Conservation (phyloP, 2,888 invertebrate genomes). For the Arenicola marina region DNA sequence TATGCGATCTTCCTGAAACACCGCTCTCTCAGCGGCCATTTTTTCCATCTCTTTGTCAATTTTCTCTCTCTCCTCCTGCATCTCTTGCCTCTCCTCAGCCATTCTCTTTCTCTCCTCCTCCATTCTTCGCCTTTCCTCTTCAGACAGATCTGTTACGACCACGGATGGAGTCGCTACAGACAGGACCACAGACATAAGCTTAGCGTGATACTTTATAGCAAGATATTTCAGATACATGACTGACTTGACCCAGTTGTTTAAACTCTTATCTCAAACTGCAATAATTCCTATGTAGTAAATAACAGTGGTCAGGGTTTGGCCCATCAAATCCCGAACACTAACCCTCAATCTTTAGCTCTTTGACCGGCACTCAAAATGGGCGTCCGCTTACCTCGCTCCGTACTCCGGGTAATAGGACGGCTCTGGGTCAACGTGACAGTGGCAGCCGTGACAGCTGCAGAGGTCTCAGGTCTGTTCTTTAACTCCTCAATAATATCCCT, state of each 20-base stretch:
- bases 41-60: conserved; percentile 17
- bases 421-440: too few species aligned
- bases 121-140: conserved; percentile 21
- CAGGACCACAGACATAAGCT: conserved; percentile 7
- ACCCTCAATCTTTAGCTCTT: too few species aligned
- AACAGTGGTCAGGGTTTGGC: too few species aligned
- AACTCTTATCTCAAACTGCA: too few species aligned
- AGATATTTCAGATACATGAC: too few species aligned
- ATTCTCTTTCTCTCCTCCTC: conserved; percentile 22
- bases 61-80: conserved; percentile 21
- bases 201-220: too few species aligned
- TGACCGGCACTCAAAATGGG: too few species aligned
- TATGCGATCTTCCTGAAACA: conserved; percentile 23
- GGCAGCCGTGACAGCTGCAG: conserved; percentile 26
- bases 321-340: too few species aligned
- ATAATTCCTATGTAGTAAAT: too few species aligned
- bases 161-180: conserved; percentile 5
- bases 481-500: conserved; percentile 20
- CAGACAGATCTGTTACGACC: conserved; percentile 21
- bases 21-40: conserved; percentile 16
- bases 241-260: too few species aligned
- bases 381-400: too few species aligned
- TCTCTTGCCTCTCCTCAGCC: conserved; percentile 19
- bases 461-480: conserved; percentile 8
- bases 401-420: too few species aligned